A percentile compares a stretch with the other conserved stretches of the same genome.
These are phyloP conservation scores for Coreius guichenoti DNA, from an alignment of 2,797 vertebrate species.

Conservation along the genomic window DNA sequence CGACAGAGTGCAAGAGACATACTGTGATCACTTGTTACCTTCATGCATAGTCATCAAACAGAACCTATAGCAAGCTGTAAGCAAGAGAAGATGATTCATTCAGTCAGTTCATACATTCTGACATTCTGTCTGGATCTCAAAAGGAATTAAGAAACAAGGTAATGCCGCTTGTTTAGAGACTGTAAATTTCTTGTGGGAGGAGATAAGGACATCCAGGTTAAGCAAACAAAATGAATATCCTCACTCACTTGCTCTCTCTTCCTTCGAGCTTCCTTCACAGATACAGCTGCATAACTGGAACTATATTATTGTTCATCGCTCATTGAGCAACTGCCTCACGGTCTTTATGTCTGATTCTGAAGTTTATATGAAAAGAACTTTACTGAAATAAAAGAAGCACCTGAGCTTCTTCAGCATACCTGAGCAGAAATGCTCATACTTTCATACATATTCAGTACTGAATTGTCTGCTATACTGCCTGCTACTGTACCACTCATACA, in stretches of 20 bases:
- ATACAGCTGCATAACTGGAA: constrained; percentile 16
- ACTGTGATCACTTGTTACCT: constrained; percentile 4
- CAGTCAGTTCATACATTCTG: background rate
- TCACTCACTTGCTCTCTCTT: background rate
- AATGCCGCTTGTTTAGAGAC: constrained; percentile 32
- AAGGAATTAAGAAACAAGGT: constrained; percentile 41
- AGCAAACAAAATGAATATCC: constrained; percentile 28
- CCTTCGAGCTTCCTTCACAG: constrained; percentile 3
- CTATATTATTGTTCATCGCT: constrained; percentile 9
- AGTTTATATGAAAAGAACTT: constrained; percentile 15
- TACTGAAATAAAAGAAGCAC: constrained; percentile 18
- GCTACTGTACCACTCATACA: background rate
- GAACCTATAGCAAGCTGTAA: constrained; percentile 23
- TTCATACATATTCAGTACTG: background rate
- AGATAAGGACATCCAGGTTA: constrained; percentile 42
- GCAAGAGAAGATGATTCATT: constrained; percentile 20
- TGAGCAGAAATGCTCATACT: background rate
- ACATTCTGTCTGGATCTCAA: constrained; percentile 30
- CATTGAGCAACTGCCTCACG: constrained; percentile 8
- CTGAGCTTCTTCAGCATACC: background rate
- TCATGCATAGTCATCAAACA: constrained; percentile 12
- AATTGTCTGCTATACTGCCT: background rate
- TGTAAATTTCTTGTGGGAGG: constrained; percentile 35
- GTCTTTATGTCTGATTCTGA: constrained; percentile 16
- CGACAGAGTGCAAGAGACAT: background rate